Conservation (phyloP, 2,113 vertebrate species). For the Pseudolaguvia tuberculata region DNA sequence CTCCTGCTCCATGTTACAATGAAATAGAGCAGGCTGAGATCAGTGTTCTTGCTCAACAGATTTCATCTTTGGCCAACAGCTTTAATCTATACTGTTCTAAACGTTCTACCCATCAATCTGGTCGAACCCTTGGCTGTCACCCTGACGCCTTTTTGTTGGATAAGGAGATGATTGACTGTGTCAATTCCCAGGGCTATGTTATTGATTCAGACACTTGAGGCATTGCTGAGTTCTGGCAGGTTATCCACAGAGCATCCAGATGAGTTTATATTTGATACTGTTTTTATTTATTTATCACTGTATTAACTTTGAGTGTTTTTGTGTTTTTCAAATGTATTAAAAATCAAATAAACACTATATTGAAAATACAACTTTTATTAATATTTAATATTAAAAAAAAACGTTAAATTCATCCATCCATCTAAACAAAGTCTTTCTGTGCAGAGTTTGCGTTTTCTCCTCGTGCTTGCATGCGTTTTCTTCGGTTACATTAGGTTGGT, state of each 20-base stretch:
- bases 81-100: slow-evolving; percentile 58
- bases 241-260: slow-evolving; percentile 55
- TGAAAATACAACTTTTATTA: too few relatives aligned
- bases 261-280: too few relatives aligned
- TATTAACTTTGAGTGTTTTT: background rate
- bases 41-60: slow-evolving; percentile 73
- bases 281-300: slow-evolving; percentile 45
- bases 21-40: slow-evolving; percentile 64
- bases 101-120: slow-evolving; percentile 24
- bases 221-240: slow-evolving; percentile 40
- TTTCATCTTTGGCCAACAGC: slow-evolving; percentile 72
- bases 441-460: too few relatives aligned
- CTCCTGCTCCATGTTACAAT: slow-evolving; percentile 42
- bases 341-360: too few relatives aligned
- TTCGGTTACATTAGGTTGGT: too few relatives aligned
- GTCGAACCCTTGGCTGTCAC: background rate
- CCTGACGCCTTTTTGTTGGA: slow-evolving; percentile 53
- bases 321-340: slow-evolving; percentile 54
- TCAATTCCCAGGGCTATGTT: slow-evolving; percentile 45
- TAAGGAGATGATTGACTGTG: slow-evolving; percentile 59
- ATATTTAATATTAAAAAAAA: too few relatives aligned
- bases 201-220: background rate
- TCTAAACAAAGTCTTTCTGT: too few relatives aligned
- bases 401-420: too few relatives aligned
- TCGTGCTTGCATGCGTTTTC: too few relatives aligned